phyloP scores from a whole-genome alignment of 2,113 vertebrate species.

The Eolophus roseicapilla region DNA sequence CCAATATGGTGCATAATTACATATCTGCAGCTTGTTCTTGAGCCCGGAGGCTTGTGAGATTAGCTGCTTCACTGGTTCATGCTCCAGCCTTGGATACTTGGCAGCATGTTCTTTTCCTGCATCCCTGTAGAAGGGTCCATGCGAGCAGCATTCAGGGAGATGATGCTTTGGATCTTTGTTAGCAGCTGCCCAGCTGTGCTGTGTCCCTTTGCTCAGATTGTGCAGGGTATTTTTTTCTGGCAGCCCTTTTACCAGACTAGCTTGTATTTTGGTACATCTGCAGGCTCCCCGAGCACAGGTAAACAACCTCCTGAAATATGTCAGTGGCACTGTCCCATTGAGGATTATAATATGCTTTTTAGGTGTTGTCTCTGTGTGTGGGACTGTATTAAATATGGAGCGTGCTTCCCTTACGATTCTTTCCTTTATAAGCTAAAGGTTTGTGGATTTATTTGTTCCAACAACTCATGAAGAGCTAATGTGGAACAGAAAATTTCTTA shows the following conservation, averaged over 20 bases:
- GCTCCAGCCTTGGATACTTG: not conserved
- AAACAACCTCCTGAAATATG: not conserved
- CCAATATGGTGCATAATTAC: not conserved
- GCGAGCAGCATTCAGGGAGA: not conserved
- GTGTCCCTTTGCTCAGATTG: not conserved
- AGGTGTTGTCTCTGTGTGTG: not conserved
- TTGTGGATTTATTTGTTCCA: not conserved
- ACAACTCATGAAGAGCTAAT: not conserved
- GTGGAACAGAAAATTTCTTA: not conserved
- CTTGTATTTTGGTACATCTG: not conserved
- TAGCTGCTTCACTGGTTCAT: not conserved
- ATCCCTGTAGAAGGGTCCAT: not conserved
- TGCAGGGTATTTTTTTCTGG: not conserved
- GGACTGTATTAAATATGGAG: not conserved
- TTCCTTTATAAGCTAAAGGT: not conserved
- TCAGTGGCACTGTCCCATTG: not conserved
- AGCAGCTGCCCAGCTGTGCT: not conserved
- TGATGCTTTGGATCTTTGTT: not conserved
- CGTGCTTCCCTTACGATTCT: not conserved
- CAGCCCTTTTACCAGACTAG: not conserved
- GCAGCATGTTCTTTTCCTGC: not conserved
- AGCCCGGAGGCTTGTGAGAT: not conserved
- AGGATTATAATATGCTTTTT: not conserved
- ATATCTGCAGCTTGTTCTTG: not conserved
- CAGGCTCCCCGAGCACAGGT: not conserved